Conservation (phyloP, 2,113 vertebrate species). For the Mus musculus region DNA sequence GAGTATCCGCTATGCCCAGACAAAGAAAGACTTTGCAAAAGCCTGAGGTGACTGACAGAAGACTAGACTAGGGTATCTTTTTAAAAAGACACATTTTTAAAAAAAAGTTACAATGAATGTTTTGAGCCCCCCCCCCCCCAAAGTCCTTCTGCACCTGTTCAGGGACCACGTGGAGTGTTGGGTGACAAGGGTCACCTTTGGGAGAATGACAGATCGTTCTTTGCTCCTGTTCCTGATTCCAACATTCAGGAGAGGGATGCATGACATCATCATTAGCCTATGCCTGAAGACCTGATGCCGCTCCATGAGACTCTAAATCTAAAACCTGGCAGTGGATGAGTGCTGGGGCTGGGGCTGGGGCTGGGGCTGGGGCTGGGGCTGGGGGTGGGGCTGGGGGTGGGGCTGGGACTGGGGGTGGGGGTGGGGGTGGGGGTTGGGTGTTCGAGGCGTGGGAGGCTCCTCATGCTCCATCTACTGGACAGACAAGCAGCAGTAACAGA, state of each 20-base stretch:
- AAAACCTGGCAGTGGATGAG: neutral
- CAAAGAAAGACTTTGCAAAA: neutral
- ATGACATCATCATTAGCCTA: neutral
- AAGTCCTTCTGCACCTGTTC: too few relatives aligned
- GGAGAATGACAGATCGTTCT: accelerated
- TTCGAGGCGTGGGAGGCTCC: neutral
- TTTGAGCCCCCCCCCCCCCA: neutral
- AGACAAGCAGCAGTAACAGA: neutral
- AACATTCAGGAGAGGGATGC: neutral
- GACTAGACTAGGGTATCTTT: accelerated
- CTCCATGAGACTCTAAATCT: neutral
- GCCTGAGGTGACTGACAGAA: neutral
- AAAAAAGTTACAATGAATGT: neutral
- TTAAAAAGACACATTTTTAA: neutral
- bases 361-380: too few relatives aligned
- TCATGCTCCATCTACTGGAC: too few relatives aligned
- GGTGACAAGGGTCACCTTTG: neutral
- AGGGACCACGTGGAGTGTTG: accelerated
- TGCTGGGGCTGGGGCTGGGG: too few relatives aligned
- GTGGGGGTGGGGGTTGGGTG: too few relatives aligned
- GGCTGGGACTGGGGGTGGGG: too few relatives aligned
- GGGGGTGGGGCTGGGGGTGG: too few relatives aligned
- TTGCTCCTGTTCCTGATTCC: neutral
- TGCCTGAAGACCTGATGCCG: neutral
- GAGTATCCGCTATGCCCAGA: too few relatives aligned